Conservation (phyloP, 2,113 vertebrate genomes). For the Pygoscelis adeliae region DNA sequence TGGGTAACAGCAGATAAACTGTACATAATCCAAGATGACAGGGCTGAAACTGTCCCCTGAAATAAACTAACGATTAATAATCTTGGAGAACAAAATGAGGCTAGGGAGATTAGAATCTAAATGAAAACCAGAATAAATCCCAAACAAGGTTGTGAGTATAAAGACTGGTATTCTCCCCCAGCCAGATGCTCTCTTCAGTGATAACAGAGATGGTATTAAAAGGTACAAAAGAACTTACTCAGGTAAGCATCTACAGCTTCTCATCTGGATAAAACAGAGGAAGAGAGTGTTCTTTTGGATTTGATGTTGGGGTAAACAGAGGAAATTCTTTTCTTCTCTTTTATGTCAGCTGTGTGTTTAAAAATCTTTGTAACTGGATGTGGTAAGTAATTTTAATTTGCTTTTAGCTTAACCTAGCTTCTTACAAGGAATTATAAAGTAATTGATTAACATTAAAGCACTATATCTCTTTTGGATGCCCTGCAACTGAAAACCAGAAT, state of each 20-base stretch:
- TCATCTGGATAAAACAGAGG: neutral
- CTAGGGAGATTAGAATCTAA: neutral
- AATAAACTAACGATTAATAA: neutral
- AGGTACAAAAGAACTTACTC: neutral
- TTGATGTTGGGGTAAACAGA: neutral
- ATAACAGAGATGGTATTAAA: neutral
- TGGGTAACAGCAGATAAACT: neutral
- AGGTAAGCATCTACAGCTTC: neutral
- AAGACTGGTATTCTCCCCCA: neutral
- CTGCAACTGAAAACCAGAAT: neutral
- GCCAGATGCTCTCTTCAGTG: neutral
- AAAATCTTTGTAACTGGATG: neutral
- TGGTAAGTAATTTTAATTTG: neutral
- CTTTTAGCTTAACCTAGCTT: neutral
- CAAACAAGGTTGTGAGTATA: neutral
- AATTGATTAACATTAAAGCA: neutral
- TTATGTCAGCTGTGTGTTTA: neutral
- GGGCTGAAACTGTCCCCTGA: neutral
- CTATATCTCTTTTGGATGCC: neutral
- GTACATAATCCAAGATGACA: neutral
- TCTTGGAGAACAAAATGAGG: neutral
- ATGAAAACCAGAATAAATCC: neutral
- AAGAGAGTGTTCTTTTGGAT: neutral
- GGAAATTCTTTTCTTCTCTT: neutral
- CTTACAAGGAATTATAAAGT: neutral